These are phyloP conservation scores for Nasonovia ribisnigri DNA, from an alignment of 2,888 invertebrate genomes.

Conservation along the genomic window DNA sequence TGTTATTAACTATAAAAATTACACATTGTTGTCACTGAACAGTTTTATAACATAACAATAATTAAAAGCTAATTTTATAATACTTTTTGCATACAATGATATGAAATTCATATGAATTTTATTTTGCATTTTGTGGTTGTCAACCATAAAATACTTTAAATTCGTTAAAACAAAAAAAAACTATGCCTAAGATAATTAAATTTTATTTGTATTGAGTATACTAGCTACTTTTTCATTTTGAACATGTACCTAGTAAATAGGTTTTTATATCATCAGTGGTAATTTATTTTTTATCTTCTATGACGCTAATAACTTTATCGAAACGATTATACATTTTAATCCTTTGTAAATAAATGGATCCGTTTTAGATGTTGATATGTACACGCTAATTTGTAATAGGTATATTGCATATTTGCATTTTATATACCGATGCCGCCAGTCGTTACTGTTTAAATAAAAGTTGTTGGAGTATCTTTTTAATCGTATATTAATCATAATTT, in stretches of 20 bases:
- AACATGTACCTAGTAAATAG: not conserved
- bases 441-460: not conserved
- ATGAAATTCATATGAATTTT: too few species aligned
- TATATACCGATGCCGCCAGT: not conserved
- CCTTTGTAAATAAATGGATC: slow-evolving; percentile 16
- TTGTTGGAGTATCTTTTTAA: not conserved
- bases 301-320: not conserved
- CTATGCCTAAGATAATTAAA: not conserved
- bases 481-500: not conserved
- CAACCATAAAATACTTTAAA: not conserved
- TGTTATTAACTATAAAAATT: not conserved
- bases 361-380: not conserved
- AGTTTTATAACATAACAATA: not conserved
- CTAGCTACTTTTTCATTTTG: not conserved
- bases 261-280: not conserved
- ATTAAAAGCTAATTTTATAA: not conserved
- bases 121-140: too few species aligned
- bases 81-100: not conserved
- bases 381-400: not conserved
- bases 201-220: not conserved
- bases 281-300: slow-evolving; percentile 14
- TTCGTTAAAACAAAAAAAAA: not conserved
- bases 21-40: not conserved
- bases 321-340: slow-evolving; percentile 11
- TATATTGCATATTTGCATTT: slow-evolving; percentile 12